These are phyloP conservation scores for Drosophila recens DNA, from an alignment of 2,888 invertebrate genomes.

Conservation along the genomic window DNA sequence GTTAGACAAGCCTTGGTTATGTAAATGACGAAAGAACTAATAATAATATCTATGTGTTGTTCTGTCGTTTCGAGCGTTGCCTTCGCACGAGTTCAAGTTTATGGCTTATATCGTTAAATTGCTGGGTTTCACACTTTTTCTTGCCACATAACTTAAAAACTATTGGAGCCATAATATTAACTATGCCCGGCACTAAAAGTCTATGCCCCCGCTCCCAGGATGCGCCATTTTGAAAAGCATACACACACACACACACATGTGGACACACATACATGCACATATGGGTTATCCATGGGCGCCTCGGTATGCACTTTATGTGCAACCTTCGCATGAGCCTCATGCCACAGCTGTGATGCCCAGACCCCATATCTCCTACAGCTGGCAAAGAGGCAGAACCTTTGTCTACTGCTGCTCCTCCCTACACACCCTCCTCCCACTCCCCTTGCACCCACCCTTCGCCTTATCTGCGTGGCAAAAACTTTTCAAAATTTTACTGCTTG, in stretches of 20 bases:
- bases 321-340: conserved; percentile 59
- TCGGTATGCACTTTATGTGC: conserved; percentile 68
- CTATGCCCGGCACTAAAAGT: conserved; percentile 56
- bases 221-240: conserved; percentile 56
- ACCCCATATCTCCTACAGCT: conserved; percentile 8
- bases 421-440: background rate
- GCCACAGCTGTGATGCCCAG: conserved; percentile 22
- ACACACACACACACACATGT: conserved; percentile 28
- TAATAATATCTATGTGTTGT: conserved; percentile 5
- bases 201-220: conserved; percentile 30
- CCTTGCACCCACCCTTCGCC: conserved; percentile 28
- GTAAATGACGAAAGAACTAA: conserved; percentile 12
- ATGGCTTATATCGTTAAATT: conserved; percentile 59
- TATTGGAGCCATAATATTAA: conserved; percentile 59
- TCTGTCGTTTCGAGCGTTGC: background rate
- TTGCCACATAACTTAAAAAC: conserved; percentile 60
- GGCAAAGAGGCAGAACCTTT: conserved; percentile 61
- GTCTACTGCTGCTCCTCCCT: conserved; percentile 50
- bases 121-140: conserved; percentile 53
- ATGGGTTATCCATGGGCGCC: conserved; percentile 22
- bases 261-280: conserved; percentile 34
- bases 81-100: conserved; percentile 25
- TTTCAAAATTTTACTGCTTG: conserved; percentile 78
- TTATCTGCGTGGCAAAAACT: conserved; percentile 76
- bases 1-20: conserved; percentile 12